These are phyloP conservation scores for Phocoena sinus DNA, from an alignment of 2,113 vertebrate genomes.

Conservation along the genomic window DNA sequence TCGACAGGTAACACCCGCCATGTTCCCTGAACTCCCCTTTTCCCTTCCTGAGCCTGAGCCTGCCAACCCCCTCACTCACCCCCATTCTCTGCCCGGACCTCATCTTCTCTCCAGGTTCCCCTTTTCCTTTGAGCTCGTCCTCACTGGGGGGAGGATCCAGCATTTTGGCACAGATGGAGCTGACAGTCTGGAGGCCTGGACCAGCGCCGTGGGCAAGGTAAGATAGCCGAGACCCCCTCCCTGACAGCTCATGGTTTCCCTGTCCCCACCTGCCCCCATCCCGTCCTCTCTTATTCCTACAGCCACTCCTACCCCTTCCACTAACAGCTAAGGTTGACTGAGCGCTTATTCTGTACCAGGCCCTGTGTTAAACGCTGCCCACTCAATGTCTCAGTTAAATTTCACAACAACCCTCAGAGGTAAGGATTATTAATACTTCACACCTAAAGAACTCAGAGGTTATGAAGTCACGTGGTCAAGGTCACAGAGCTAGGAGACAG, in stretches of 20 bases:
- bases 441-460: neutral
- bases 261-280: neutral
- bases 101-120: conserved; percentile 82
- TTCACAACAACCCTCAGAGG: neutral
- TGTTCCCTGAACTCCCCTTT: neutral
- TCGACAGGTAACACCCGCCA: conserved; percentile 59
- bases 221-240: neutral
- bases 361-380: neutral
- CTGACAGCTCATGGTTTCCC: neutral
- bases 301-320: neutral
- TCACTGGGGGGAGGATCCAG: conserved; percentile 89
- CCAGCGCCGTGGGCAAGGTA: conserved; percentile 92
- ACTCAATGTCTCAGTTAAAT: conserved; percentile 13
- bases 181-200: conserved; percentile 90
- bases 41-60: neutral
- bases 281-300: neutral
- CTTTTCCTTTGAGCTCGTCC: conserved; percentile 93
- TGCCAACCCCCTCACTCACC: neutral
- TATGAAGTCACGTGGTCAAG: neutral
- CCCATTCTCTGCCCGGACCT: neutral
- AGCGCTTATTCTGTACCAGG: neutral
- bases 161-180: conserved; percentile 90
- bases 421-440: neutral
- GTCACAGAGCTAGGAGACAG: conserved; percentile 2
- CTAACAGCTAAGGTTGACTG: neutral